Conservation (phyloP, 2,113 vertebrate species). For the Montifringilla adamsi region DNA sequence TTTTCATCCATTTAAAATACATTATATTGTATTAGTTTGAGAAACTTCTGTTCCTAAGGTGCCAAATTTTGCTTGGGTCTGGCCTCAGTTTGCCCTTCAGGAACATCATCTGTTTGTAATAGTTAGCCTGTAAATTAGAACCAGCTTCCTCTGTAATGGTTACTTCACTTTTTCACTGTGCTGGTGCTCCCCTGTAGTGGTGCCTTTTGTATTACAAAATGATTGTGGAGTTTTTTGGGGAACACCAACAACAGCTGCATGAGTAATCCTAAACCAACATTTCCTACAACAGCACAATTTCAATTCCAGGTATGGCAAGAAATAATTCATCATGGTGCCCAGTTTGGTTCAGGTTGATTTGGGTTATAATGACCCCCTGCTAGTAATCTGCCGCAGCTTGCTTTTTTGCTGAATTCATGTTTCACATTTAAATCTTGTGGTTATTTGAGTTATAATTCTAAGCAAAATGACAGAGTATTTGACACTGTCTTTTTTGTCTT, state of each 20-base stretch:
- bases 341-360: background rate
- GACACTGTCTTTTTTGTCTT: background rate
- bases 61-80: background rate
- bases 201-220: background rate
- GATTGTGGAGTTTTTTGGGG: background rate
- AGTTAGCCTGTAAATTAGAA: background rate
- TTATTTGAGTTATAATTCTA: background rate
- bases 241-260: accelerated
- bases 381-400: background rate
- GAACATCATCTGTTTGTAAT: background rate
- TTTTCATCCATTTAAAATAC: background rate
- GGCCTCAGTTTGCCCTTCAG: background rate
- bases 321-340: background rate
- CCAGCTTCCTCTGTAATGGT: background rate
- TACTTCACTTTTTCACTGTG: background rate
- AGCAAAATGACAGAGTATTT: background rate
- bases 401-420: background rate
- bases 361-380: background rate
- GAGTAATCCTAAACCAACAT: background rate
- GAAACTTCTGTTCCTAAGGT: background rate
- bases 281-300: background rate
- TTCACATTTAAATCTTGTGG: background rate
- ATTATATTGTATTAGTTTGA: background rate
- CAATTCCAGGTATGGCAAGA: background rate
- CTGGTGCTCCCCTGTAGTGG: background rate